A percentile compares a stretch with the other conserved stretches of the same genome.
These are phyloP conservation scores for Spizaetus ornatus DNA, from an alignment of 2,113 vertebrate genomes.

Conservation along the genomic window DNA sequence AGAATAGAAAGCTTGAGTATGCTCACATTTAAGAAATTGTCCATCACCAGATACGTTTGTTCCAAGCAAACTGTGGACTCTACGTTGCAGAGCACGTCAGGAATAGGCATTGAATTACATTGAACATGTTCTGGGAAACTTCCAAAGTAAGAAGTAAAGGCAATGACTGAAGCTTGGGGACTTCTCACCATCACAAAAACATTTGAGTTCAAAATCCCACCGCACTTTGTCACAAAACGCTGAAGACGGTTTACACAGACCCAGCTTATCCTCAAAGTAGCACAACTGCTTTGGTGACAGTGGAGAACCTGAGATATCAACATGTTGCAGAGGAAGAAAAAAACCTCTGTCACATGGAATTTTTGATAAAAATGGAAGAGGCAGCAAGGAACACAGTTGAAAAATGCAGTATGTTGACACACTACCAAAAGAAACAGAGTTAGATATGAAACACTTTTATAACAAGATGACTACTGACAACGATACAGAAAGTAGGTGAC, in stretches of 20 bases:
- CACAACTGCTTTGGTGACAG: constrained; percentile 43
- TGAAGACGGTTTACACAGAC: constrained; percentile 46
- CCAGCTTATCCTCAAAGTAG: constrained; percentile 43
- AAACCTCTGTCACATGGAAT: constrained; percentile 51
- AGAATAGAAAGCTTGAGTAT: background rate
- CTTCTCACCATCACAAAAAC: constrained; percentile 2
- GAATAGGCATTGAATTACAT: background rate
- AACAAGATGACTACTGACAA: constrained; percentile 70
- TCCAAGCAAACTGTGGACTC: background rate
- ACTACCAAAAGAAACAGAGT: constrained; percentile 60
- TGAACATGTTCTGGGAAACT: background rate
- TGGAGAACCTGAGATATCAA: constrained; percentile 45
- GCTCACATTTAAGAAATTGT: background rate
- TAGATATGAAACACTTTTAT: constrained; percentile 64
- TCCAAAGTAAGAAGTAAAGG: background rate
- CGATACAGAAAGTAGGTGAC: constrained; percentile 68
- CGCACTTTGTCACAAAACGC: background rate
- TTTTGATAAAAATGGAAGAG: constrained; percentile 63
- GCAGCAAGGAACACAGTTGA: constrained; percentile 31
- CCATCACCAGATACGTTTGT: background rate
- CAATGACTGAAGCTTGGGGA: background rate
- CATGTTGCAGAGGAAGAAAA: constrained; percentile 31
- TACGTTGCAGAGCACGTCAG: background rate
- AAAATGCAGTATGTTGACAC: constrained; percentile 31
- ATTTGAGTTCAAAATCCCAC: constrained; percentile 27